A percentile compares a stretch with the other conserved stretches of the same genome.
phyloP scores from a whole-genome alignment of 1,140 invertebrate species.

The Dendroctonus valens region DNA sequence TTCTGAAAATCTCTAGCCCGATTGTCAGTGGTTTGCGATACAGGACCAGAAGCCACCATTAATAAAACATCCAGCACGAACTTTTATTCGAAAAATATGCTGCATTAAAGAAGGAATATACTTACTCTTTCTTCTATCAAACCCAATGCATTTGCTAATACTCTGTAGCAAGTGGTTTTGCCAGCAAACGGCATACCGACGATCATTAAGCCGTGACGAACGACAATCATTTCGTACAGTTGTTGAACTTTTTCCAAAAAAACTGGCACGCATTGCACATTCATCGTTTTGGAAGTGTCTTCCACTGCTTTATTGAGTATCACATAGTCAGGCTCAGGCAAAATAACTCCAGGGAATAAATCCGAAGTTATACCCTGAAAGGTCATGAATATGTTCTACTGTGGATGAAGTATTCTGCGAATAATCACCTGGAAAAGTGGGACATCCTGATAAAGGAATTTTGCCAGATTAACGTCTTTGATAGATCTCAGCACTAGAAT shows the following conservation, averaged over 20 bases:
- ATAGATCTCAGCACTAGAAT: constrained; percentile 83
- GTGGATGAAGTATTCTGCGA: not conserved
- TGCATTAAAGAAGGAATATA: not conserved
- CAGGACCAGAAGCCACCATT: too few species aligned
- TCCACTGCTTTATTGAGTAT: constrained; percentile 61
- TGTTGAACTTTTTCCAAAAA: constrained; percentile 91
- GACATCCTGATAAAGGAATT: constrained; percentile 85
- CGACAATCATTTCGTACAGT: constrained; percentile 95
- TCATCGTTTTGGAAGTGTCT: constrained; percentile 69
- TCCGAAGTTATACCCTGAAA: constrained; percentile 86
- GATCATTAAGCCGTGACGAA: constrained; percentile 85
- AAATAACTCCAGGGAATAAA: constrained; percentile 78
- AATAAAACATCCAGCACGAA: too few species aligned
- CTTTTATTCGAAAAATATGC: too few species aligned
- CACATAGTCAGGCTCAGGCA: constrained; percentile 75
- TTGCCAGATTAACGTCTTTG: constrained; percentile 91
- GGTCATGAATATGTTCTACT: constrained; percentile 1
- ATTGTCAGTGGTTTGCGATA: too few species aligned
- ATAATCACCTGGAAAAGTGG: constrained; percentile 72
- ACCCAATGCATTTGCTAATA: constrained; percentile 74
- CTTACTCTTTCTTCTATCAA: constrained; percentile 76
- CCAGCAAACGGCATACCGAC: constrained; percentile 90
- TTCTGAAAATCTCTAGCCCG: too few species aligned
- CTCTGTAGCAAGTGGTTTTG: constrained; percentile 76
- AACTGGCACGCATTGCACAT: constrained; percentile 79